Evolutionary conservation across 2,113 vertebrate species (phyloP).

Genomic region (Gopherus flavomarginatus): DNA sequence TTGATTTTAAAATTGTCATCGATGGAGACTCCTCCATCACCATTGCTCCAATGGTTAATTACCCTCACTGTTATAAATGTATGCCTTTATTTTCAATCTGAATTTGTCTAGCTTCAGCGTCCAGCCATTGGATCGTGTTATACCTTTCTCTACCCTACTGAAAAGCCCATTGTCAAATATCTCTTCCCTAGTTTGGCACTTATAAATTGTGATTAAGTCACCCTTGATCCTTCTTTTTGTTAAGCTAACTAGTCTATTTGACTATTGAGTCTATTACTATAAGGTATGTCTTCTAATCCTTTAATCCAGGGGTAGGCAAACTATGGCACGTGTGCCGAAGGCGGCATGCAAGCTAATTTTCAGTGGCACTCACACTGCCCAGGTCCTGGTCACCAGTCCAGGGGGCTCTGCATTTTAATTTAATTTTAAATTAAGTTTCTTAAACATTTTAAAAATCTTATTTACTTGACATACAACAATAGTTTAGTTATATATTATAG

Average conservation of each 20-base stretch:
- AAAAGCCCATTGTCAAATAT: not conserved
- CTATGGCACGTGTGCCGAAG: no score
- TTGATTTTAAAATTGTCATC: not conserved
- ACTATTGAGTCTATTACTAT: not conserved
- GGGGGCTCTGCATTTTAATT: no score
- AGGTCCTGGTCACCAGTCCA: no score
- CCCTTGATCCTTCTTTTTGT: not conserved
- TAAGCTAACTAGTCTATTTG: not conserved
- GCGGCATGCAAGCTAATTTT: no score
- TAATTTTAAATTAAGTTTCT: no score
- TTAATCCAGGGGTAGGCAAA: not conserved
- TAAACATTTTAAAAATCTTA: no score
- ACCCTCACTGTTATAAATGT: not conserved
- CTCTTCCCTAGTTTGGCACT: not conserved
- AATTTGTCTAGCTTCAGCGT: not conserved
- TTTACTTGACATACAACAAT: no score
- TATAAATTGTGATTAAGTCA: not conserved
- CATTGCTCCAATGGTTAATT: not conserved
- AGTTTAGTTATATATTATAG: no score
- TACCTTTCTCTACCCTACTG: not conserved
- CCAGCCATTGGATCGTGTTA: no score
- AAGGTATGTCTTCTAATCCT: not conserved
- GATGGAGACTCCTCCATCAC: not conserved
- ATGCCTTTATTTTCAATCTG: not conserved
- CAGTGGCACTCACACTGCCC: no score